phyloP scores from a whole-genome alignment of 2,113 vertebrate species.

The Gadus chalcogrammus region DNA sequence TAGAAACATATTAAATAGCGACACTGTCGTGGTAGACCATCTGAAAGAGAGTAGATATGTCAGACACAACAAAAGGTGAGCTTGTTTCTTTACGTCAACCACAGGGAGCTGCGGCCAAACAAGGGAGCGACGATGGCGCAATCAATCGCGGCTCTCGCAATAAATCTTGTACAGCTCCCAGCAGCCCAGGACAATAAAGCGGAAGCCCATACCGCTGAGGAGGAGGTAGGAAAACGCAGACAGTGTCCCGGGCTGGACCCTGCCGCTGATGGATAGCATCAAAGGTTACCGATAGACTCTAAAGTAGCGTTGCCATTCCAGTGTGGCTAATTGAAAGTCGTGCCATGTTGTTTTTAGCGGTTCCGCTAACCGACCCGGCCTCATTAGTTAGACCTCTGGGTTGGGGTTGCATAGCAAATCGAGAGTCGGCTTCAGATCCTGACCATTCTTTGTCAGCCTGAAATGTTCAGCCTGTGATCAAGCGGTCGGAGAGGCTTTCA shows the following conservation, averaged over 20 bases:
- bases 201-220: constrained; percentile 16
- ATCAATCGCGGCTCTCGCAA: constrained; percentile 40
- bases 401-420: no score
- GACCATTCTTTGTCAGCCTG: background rate
- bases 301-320: no score
- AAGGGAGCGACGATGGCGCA: constrained; percentile 27
- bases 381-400: no score
- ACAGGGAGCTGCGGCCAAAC: constrained; percentile 35
- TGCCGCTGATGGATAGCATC: background rate
- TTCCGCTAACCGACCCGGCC: no score
- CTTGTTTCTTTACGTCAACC: constrained; percentile 1
- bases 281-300: no score
- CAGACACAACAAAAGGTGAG: no score
- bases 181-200: constrained; percentile 55
- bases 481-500: background rate
- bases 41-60: no score
- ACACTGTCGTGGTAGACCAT: no score
- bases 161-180: constrained; percentile 40
- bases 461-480: background rate
- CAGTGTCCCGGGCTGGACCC: constrained; percentile 5
- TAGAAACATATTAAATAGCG: no score
- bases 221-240: background rate
- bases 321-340: no score
- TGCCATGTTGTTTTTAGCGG: no score
- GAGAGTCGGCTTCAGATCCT: no score